Base-by-base conservation (phyloP, 2,113 vertebrate species). In the Desmodus rotundus region DNA sequence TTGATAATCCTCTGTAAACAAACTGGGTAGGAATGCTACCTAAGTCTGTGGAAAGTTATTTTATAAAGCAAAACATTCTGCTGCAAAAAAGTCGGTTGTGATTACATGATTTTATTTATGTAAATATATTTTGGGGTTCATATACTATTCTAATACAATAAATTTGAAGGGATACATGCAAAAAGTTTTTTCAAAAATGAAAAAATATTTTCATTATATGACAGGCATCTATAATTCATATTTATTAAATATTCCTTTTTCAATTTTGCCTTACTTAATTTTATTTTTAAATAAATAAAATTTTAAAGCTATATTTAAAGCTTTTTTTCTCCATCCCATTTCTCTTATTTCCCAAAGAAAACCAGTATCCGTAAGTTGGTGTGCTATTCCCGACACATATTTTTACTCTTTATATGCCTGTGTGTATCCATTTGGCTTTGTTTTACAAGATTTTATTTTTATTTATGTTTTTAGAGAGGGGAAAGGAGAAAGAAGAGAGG, bases 1-100 rank as follows among this genome's bases (percentile, higher is more conserved):
- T 73, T 90, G 68, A 33, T 83, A 91, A 96, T 95, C 87, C 58
- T 94, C 54, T 95, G 7, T 91, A 97, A 96, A 93, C 4, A 7
- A 85, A 91, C 24, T 77, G 61, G 82, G 36, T 94, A 43, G 82
- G 89, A 96, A 96, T 91, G 58, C 77, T 88, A 80, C 96, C 87
- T 94, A 95, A 92, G 84, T 95, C 47, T 41, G 47, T 38, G 26
- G 52, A 93, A 95, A 88, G 81, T 45, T 91, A 76, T 87, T 89
- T 74, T 91, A 85, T 88, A 78, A 82, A 88, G 91, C 38, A 78
- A 94, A 96, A 81, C 91, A 54, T 72, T 81, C 63, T 72, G 36
- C 50, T 19, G 17, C 56, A 77, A 52, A 47, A 95, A 84, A 33
- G 8, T 74, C 54, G 85, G 41, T 67, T 97, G 11, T 72, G 87